Base-by-base conservation (phyloP, 1,140 invertebrate species). In the Elymnias hypermnestra region DNA sequence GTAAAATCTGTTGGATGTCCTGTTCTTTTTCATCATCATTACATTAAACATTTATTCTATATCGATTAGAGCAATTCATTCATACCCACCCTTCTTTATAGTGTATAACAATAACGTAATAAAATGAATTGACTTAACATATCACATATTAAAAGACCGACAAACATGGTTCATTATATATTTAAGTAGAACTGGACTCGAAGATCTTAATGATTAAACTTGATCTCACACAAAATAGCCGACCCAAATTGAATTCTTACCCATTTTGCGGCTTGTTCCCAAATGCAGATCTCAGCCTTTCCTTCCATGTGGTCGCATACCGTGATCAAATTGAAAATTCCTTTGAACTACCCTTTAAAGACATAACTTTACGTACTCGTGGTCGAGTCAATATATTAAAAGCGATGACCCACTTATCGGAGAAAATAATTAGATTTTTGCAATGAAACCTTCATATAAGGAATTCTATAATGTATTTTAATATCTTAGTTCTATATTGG, bases 261-360 rank as follows among this genome's bases (percentile, higher is more conserved):
- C 42, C 47, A 51, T 50, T 49, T 38, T 49, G 51, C 28, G 46
- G 45, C 42, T 50, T 56, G 58, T 57, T 52, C 53, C 48, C 39
- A 45, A 64, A 59, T 69, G 57, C 57, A 72, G 62, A 72, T 72
- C 58, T 71, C 61, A 65, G 60, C 59, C 50, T 59, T 71, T 72
- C 59, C 48, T 61, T 58, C 45, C 42, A 26, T 57, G 55, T 50
- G 57, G 59, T 51, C 60, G 49, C 67, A 65, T 67, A 62, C 67
- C 54, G 31, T 56, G 59, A 69, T 63, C 64, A 65, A 73, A 76
- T 72, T 76, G 65, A 67, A 75, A 75, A 72, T 75, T 71, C 64
- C 54, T 49, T 45, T 37, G 49, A 39, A 26, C 39, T 45, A 53
- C 22, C 55, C 42, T 40, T 36, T 53, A 40, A 49, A 57, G 50